Evolutionary conservation across 1,140 invertebrate species (phyloP), one percentile per base, ranked within the genome.

Genomic region (Olivierus martensii): DNA sequence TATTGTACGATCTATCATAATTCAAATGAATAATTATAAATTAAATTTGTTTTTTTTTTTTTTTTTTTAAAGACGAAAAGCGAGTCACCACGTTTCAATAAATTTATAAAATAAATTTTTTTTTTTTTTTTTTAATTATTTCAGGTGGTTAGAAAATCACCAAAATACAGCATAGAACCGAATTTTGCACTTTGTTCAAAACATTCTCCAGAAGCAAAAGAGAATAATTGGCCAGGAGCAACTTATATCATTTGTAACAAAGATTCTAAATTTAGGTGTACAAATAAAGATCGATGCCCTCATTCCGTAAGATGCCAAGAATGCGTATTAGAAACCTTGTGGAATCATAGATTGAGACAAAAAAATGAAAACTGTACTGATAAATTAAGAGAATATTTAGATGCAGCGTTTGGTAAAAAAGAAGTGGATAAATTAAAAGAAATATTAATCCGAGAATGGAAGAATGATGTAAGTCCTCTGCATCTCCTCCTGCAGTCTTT

Each of bases 291-390:
- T 21, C 35, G 34, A 6, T 55, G 53, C 14, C 35, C 38, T 2
- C 53, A 50, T 46, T 45, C 43, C 3, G 12, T 36, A 3, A 42
- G 46, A 35, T 55, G 53, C 10, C 36, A 55, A 6, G 47, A 50
- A 17, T 55, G 53, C 22, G 34, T 55, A 18, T 17, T 55, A 9
- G 43, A 46, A 39, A 55, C 46, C n/a, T 7, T 55, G 2, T 55
- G 53, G 53, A 45, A 35, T 19, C 49, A 50, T 39, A 38, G 53
- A 39, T 50, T 55, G 9, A 34, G 53, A 15, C n/a, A n/a, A n/a
- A 36, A 22, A 5, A 17, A 12, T 7, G 43, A 21, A 15, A 22
- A 21, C 3, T 19, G 21, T 15, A 39, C 42, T 2, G 37, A 38
- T 5, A 41, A 17, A 15, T 21, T 55, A 7, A 42, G 21, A 41